Conservation (phyloP, 2,888 invertebrate genomes). For the Thecophora atra region DNA sequence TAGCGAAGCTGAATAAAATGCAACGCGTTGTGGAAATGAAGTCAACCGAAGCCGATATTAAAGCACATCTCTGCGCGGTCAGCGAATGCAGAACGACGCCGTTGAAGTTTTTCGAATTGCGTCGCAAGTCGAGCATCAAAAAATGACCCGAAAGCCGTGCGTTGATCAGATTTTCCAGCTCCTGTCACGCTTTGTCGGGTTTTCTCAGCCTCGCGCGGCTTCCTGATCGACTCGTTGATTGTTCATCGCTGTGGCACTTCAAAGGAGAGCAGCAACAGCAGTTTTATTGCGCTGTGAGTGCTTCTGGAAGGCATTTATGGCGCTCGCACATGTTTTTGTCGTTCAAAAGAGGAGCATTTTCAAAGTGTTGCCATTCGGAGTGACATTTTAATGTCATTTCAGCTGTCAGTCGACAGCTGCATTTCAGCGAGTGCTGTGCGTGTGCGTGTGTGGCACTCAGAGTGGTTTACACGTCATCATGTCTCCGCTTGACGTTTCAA, state of each 20-base stretch:
- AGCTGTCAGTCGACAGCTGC: slow-evolving; percentile 53
- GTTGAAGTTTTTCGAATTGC: slow-evolving; percentile 2
- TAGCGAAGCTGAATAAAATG: not conserved
- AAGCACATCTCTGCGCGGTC: not conserved
- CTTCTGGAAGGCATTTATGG: not conserved
- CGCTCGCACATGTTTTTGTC: slow-evolving; percentile 22
- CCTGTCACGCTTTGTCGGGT: too few species aligned
- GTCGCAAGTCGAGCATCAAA: not conserved
- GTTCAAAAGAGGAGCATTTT: slow-evolving; percentile 37
- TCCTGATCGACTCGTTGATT: too few species aligned
- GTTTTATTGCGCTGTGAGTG: slow-evolving; percentile 1
- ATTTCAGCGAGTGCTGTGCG: not conserved
- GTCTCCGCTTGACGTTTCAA: not conserved
- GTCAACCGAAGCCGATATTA: not conserved
- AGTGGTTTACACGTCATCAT: not conserved
- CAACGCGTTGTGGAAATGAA: not conserved
- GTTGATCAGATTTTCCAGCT: too few species aligned
- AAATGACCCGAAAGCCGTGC: not conserved
- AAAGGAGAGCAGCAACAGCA: not conserved
- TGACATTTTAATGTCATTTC: slow-evolving; percentile 62
- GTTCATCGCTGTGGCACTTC: not conserved
- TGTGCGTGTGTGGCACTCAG: not conserved
- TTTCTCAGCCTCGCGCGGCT: too few species aligned
- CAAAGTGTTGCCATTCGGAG: slow-evolving; percentile 50
- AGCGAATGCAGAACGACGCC: slow-evolving; percentile 4